Percentiles rank a stretch among this genome's conserved stretches.
Evolutionary conservation across 2,888 invertebrate species (phyloP).

Genomic region (Dicranocentrus wangi): DNA sequence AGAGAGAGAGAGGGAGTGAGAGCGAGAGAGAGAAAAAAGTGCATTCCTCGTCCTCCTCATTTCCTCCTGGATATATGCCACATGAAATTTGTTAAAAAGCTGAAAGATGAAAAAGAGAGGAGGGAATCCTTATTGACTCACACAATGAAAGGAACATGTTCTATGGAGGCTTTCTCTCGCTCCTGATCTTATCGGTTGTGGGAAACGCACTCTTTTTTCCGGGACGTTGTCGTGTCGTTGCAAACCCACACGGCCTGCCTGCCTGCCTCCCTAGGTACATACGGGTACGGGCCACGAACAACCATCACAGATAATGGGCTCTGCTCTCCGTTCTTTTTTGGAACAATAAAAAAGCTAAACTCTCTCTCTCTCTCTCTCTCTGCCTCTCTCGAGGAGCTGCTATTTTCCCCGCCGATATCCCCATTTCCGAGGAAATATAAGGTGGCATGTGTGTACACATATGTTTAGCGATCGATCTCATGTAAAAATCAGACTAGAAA

Average conservation of each 20-base stretch:
- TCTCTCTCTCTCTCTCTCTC: too few relatives aligned
- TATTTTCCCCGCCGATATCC: too few relatives aligned
- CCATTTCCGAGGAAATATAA: too few relatives aligned
- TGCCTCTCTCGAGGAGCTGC: too few relatives aligned
- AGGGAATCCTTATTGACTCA: slow-evolving; percentile 31
- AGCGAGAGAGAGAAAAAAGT: too few relatives aligned
- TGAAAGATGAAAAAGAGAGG: slow-evolving; percentile 19
- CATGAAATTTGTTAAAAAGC: slow-evolving; percentile 5
- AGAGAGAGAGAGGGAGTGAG: too few relatives aligned
- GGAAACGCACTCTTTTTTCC: slow-evolving; percentile 44
- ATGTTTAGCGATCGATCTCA: not conserved
- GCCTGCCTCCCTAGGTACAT: slow-evolving; percentile 7
- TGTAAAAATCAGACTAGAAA: not conserved
- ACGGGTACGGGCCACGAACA: slow-evolving; percentile 19
- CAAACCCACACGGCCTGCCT: too few relatives aligned
- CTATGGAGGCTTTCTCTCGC: slow-evolving; percentile 37
- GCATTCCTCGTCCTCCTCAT: too few relatives aligned
- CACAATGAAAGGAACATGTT: slow-evolving; percentile 25
- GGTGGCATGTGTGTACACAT: too few relatives aligned
- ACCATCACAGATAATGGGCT: not conserved
- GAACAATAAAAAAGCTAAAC: too few relatives aligned
- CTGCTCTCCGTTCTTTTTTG: not conserved
- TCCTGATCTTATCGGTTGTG: slow-evolving; percentile 46
- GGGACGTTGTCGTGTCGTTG: slow-evolving; percentile 28
- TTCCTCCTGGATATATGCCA: too few relatives aligned